Evolutionary conservation across 2,797 vertebrate species (phyloP), one percentile per base, ranked within the genome.

Genomic region (Bufotes viridis): DNA sequence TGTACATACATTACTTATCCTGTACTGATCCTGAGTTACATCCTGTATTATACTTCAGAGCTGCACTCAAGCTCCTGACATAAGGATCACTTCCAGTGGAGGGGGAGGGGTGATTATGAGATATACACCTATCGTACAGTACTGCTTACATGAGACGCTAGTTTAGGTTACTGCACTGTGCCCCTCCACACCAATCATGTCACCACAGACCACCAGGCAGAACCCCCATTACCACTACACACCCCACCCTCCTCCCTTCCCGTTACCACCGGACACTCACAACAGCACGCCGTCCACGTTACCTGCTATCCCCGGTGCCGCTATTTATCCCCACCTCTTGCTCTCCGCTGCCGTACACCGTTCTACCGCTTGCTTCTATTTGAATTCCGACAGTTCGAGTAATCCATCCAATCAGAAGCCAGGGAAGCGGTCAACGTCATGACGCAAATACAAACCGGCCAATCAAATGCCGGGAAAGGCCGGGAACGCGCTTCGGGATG

Each of bases 321-420:
- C 20, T 86, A 69, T 84, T 67, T 88, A 84, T 51, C 20, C 17
- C 10, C 3, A 7, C 65, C 24, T 14, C 20, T 55, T 9, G 14
- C 18, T 14, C 78, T 1, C 34, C 18, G 7, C 58, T 10, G 29
- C 86, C 61, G 5, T 20, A 1, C 15, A 13, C 61, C 26, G 3
- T 13, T 1, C 79, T 75, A 34, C 24, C 4, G 60, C 57, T 14
- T 14, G 65, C 67, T 17, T 22, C 9, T 78, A 80, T 94, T 94
- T 91, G 91, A 94, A 93, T 87, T 14, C 42, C 26, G 87, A 92
- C 92, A 91, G 86, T 89, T 84, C 2, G 22, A 49, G 0, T 0
- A 1, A 0, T 9, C 1, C 2, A 0, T 13, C 91, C 76, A 93
- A 92, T 92, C 76, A 87, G 85, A 0, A 42, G 49, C 42, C 67